Base-by-base conservation (phyloP, 2,888 invertebrate species). In the Epinotia bilunana region DNA sequence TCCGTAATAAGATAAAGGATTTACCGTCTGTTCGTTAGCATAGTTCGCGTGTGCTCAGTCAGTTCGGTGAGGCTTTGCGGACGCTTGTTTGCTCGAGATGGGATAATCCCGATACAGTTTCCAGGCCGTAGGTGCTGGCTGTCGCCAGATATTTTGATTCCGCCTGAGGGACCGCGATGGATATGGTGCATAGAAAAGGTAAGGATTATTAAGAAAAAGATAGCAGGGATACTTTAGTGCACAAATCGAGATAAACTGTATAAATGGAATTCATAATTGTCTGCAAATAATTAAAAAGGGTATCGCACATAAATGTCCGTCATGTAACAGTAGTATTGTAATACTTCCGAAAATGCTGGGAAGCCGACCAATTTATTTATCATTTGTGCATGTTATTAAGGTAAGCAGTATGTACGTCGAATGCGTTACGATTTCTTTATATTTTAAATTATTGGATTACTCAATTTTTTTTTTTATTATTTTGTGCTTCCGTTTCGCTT, bases 1-100 rank as follows among this genome's bases (percentile, higher is more conserved):
- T 84, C 84, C 83, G 87, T 93, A 93, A 92, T 91, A 91, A 92
- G 91, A 91, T 92, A 91, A 93, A 90, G 92, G 92, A 89, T 89
- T 92, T 92, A 92, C 90, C 90, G 86, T 88, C 88, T 91, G 92
- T 92, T 89, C 90, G 91, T 93, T 91, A 92, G 88, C 87, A 88
- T 88, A 91, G 90, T 88, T 90, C 87, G 85, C 88, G 88, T 88
- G 83, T 83, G 86, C 84, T 83, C 83, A 62, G 72, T 83, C 85
- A 82, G 86, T 84, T 83, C 82, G 83, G 78, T 81, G 83, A 81
- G 82, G 87, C 87, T 90, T 89, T 87, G 87, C 81, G 88, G 87
- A 85, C 88, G 86, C 83, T 83, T 92, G 91, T 92, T 92, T 91
- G 86, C 86, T 85, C 86, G 88, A 86, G 86, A 84, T 83, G 83